Evolutionary conservation across 2,797 vertebrate genomes (phyloP).

Genomic region (Crocidura indochinensis): DNA sequence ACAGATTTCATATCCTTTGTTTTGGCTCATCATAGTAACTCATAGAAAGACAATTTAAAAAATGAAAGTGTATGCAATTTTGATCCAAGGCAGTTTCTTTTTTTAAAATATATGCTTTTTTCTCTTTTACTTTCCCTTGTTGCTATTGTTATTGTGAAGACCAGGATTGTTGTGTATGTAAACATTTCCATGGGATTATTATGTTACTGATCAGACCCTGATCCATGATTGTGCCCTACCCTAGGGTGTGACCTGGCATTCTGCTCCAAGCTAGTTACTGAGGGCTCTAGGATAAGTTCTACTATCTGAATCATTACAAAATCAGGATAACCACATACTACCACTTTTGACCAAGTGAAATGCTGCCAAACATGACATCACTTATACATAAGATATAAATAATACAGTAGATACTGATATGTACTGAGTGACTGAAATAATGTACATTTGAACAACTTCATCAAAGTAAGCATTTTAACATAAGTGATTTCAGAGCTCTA

Average conservation of each 20-base stretch:
- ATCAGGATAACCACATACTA: not conserved
- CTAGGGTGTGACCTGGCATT: no score
- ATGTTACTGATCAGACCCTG: no score
- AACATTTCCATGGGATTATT: no score
- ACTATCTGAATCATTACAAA: not conserved
- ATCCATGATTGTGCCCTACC: no score
- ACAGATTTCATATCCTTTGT: not conserved
- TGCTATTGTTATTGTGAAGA: no score
- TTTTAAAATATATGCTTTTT: no score
- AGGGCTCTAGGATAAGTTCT: slow-evolving; percentile 8
- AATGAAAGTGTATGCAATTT: no score
- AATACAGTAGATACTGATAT: slow-evolving; percentile 40
- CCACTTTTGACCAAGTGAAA: slow-evolving; percentile 18
- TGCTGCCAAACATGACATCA: not conserved
- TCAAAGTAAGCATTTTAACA: slow-evolving; percentile 14
- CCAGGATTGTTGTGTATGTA: no score
- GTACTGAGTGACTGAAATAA: slow-evolving; percentile 8
- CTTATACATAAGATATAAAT: slow-evolving; percentile 38
- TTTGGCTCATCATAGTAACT: no score
- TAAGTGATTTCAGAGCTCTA: slow-evolving; percentile 46
- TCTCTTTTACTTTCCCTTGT: no score
- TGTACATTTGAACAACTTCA: slow-evolving; percentile 53
- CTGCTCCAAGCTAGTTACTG: not conserved
- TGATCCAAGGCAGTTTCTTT: no score
- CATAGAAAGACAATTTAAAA: no score